Evolutionary conservation across 2,797 vertebrate species (phyloP), one percentile per base, ranked within the genome.

Genomic region (Tokudaia tokunoshimensis): DNA sequence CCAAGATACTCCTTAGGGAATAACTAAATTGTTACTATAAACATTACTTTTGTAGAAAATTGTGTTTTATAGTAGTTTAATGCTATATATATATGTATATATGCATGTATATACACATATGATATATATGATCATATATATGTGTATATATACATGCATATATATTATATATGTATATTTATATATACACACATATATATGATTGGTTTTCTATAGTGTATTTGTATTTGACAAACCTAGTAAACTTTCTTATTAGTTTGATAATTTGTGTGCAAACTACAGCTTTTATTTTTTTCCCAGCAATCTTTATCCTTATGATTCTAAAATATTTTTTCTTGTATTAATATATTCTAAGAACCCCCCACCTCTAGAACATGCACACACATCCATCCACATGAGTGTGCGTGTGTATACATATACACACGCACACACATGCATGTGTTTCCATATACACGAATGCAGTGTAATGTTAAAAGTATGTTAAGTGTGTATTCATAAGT

Each of bases 171-270:
- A 41, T 41, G 41, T 41, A 41, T 41, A 41, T 41, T 41, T 41
- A 41, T 19, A 57, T 6, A 57, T 5, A 19, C 55, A 57, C 55
- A 19, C 55, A 92, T 81, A 11, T 87, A 50, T 91, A 76, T 34
- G 19, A 20, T 70, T 72, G 70, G 17, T 72, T 72, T 70, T n/a
- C 6, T 67, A 44, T 93, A 80, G 14, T 91, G 67, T 52, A 89
- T 96, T 92, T 95, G 3, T 96, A 94, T 86, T 37, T 92, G 70
- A 20, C 11, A 96, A 94, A 93, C 70, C 10, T 93, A 24, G 52
- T 92, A 50, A 82, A 76, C 12, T 96, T 93, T 84, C 63, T 79
- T 79, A 94, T 70, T 88, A 65, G 59, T 93, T 94, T 83, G 65
- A 59, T 93, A 86, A 89, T 86, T 94, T 95, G 1, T 83, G 52